Conservation (phyloP, 2,888 invertebrate genomes). For the Callyntrura guangdongensis region DNA sequence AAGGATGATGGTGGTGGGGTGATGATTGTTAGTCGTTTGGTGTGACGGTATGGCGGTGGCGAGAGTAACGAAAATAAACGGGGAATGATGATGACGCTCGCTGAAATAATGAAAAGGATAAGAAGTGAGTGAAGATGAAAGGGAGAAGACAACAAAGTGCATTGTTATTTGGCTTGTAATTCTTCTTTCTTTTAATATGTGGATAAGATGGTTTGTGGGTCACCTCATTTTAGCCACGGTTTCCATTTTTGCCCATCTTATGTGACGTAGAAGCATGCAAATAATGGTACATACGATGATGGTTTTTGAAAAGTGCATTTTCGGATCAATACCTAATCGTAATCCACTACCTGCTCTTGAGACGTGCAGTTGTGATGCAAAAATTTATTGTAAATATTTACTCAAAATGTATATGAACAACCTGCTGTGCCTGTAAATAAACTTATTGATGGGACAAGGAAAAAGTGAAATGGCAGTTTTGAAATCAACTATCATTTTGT, state of each 20-base stretch:
- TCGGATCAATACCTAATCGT: background rate
- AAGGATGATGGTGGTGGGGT: background rate
- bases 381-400: slow-evolving; percentile 11
- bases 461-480: background rate
- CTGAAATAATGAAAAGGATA: slow-evolving; percentile 54
- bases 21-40: slow-evolving; percentile 31
- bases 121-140: slow-evolving; percentile 47
- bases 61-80: slow-evolving; percentile 43
- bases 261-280: background rate
- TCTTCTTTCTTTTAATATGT: slow-evolving; percentile 54
- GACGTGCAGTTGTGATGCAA: slow-evolving; percentile 14
- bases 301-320: slow-evolving; percentile 31
- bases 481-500: background rate
- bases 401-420: background rate
- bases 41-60: background rate
- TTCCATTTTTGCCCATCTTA: slow-evolving; percentile 68
- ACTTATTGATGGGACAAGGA: background rate
- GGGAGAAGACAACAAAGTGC: slow-evolving; percentile 65
- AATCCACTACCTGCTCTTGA: background rate
- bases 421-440: background rate
- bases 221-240: slow-evolving; percentile 79
- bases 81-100: slow-evolving; percentile 18
- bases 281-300: background rate
- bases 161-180: slow-evolving; percentile 63
- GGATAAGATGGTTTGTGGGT: slow-evolving; percentile 78